phyloP scores from a whole-genome alignment of 2,888 invertebrate genomes.

The Nowickia ferox region DNA sequence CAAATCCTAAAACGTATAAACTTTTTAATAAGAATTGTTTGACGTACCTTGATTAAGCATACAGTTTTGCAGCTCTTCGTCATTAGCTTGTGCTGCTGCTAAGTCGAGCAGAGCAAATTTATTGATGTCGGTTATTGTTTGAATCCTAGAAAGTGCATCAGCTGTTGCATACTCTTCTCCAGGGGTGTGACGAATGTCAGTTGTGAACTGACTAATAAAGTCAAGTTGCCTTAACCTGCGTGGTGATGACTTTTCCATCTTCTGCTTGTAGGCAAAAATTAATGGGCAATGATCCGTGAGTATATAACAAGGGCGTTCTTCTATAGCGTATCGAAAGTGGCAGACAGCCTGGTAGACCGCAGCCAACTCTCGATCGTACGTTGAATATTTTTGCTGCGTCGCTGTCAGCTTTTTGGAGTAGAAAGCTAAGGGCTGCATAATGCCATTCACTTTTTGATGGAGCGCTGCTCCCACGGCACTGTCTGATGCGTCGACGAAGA shows the following conservation, averaged over 20 bases:
- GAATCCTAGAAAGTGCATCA: too few species aligned
- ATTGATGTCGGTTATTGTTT: too few species aligned
- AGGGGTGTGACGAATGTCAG: background rate
- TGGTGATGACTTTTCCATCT: background rate
- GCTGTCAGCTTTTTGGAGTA: background rate
- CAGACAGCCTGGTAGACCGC: conserved; percentile 5
- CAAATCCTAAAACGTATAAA: background rate
- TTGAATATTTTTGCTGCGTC: background rate
- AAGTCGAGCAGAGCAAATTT: too few species aligned
- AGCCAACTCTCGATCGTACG: background rate
- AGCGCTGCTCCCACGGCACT: background rate
- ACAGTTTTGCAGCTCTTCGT: too few species aligned
- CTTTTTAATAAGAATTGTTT: background rate
- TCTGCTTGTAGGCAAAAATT: background rate
- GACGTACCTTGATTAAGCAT: too few species aligned
- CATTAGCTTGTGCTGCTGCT: too few species aligned
- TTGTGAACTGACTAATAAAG: background rate
- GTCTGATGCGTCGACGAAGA: background rate
- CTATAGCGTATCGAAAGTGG: background rate
- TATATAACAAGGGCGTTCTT: background rate
- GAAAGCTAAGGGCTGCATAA: background rate
- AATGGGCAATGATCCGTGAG: background rate
- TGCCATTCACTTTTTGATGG: background rate
- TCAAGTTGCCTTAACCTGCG: background rate
- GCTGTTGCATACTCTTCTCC: too few species aligned